A percentile compares a stretch with the other conserved stretches of the same genome.
Conservation (phyloP, 92 coral and sea anemone genomes). For the Heliopora coerulea region DNA sequence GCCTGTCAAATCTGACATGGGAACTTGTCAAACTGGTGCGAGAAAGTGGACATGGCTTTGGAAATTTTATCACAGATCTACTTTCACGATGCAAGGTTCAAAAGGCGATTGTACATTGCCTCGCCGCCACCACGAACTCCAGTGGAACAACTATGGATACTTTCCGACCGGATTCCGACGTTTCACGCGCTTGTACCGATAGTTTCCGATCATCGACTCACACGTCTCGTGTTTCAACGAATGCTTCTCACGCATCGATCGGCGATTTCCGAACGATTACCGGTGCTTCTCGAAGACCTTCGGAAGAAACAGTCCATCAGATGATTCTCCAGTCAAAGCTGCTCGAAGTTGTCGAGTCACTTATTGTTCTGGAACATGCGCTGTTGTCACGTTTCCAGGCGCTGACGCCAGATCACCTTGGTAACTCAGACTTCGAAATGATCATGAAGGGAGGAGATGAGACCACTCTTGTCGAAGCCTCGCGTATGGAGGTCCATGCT, state of each 20-base stretch:
- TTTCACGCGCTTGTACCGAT: constrained; percentile 44
- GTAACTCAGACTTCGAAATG: constrained; percentile 44
- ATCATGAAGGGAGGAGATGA: constrained; percentile 68
- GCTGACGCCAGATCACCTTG: constrained; percentile 53
- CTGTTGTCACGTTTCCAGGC: constrained; percentile 63
- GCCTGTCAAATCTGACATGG: constrained; percentile 75
- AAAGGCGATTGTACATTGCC: constrained; percentile 92
- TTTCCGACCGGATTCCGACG: constrained; percentile 29
- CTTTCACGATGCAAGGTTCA: constrained; percentile 95
- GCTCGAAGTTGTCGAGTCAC: constrained; percentile 74
- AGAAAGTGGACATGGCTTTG: constrained; percentile 91
- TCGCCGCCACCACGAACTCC: constrained; percentile 61
- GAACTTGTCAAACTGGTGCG: constrained; percentile 87
- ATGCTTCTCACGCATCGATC: constrained; percentile 4
- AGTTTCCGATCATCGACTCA: constrained; percentile 59
- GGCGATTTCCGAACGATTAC: constrained; percentile 1
- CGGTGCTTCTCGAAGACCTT: constrained; percentile 20
- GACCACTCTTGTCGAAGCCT: constrained; percentile 36
- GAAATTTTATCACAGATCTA: constrained; percentile 88
- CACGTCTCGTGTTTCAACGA: constrained; percentile 21
- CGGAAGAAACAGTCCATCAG: constrained; percentile 33
- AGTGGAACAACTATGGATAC: constrained; percentile 37
- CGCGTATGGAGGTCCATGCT: constrained; percentile 54
- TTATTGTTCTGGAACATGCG: constrained; percentile 77
- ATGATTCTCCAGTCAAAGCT: constrained; percentile 66